A percentile compares a stretch with the other conserved stretches of the same genome.
Evolutionary conservation across 2,888 invertebrate genomes (phyloP).

Genomic region (Trichopria drosophilae): DNA sequence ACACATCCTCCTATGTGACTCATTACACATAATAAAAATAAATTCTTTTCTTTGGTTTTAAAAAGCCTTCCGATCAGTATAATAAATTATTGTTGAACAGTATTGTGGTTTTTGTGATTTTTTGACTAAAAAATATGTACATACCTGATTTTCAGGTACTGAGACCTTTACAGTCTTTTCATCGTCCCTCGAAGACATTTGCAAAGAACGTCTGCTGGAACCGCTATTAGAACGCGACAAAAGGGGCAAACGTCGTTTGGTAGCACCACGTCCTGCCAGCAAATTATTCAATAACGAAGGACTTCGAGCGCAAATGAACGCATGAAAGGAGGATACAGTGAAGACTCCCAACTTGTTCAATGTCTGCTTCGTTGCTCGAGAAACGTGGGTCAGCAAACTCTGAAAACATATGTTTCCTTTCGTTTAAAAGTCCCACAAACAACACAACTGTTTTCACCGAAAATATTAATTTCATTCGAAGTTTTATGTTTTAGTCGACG

Average conservation of each 20-base stretch:
- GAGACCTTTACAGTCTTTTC: slow-evolving; percentile 89
- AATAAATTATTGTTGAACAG: too few relatives aligned
- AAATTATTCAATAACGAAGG: slow-evolving; percentile 90
- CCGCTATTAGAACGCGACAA: slow-evolving; percentile 87
- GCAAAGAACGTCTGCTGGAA: slow-evolving; percentile 83
- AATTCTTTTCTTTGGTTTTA: too few relatives aligned
- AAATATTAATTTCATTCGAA: too few relatives aligned
- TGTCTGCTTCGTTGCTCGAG: slow-evolving; percentile 91
- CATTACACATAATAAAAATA: too few relatives aligned
- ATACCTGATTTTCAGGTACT: slow-evolving; percentile 78
- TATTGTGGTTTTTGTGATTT: too few relatives aligned
- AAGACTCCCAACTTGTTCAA: slow-evolving; percentile 94
- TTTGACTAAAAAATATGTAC: too few relatives aligned
- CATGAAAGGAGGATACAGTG: slow-evolving; percentile 97
- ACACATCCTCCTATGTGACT: too few relatives aligned
- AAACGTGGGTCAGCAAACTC: slow-evolving; percentile 93
- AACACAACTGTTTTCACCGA: too few relatives aligned
- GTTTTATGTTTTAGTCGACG: too few relatives aligned
- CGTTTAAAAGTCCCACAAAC: too few relatives aligned
- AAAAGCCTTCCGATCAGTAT: too few relatives aligned
- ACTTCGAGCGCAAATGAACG: slow-evolving; percentile 94
- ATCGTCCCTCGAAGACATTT: slow-evolving; percentile 85
- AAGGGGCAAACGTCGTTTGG: slow-evolving; percentile 86
- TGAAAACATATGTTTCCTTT: too few relatives aligned
- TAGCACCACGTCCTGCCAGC: slow-evolving; percentile 86